These are phyloP conservation scores for Dufourea novaeangliae DNA, from an alignment of 1,140 invertebrate species.

Conservation along the genomic window DNA sequence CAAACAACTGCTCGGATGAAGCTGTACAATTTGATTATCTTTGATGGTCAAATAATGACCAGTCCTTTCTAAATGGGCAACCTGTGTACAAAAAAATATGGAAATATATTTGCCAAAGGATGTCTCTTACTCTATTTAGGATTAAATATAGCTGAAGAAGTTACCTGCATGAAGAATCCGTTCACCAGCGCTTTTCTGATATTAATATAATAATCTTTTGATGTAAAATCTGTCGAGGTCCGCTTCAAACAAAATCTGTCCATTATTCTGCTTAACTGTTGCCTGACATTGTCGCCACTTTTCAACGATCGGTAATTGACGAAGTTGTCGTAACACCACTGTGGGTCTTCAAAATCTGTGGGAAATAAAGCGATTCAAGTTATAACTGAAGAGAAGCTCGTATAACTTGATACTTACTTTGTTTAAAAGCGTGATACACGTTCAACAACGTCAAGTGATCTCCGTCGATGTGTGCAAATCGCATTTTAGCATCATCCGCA, in stretches of 20 bases:
- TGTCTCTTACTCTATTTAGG: slow-evolving; percentile 10
- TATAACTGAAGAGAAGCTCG: not conserved
- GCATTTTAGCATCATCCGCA: slow-evolving; percentile 99
- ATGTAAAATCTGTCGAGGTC: slow-evolving; percentile 99
- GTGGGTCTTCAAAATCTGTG: slow-evolving; percentile 91
- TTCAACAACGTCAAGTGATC: slow-evolving; percentile 98
- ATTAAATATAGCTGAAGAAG: not conserved
- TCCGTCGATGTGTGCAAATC: slow-evolving; percentile 99
- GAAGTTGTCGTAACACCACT: slow-evolving; percentile 99
- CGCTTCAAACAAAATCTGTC: slow-evolving; percentile 96
- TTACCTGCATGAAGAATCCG: slow-evolving; percentile 99
- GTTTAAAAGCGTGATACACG: slow-evolving; percentile 99
- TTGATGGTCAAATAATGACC: slow-evolving; percentile 99
- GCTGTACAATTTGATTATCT: slow-evolving; percentile 99
- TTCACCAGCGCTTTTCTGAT: slow-evolving; percentile 98
- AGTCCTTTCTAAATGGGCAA: slow-evolving; percentile 96
- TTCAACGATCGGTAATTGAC: slow-evolving; percentile 99
- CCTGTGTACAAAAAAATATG: slow-evolving; percentile 81
- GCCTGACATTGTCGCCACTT: slow-evolving; percentile 93
- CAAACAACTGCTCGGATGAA: slow-evolving; percentile 99
- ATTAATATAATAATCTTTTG: slow-evolving; percentile 99
- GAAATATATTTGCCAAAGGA: not conserved
- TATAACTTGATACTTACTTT: slow-evolving; percentile 89
- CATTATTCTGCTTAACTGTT: slow-evolving; percentile 93
- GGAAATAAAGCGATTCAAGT: slow-evolving; percentile 7